phyloP scores from a whole-genome alignment of 2,888 invertebrate species.

The Alitta virens region DNA sequence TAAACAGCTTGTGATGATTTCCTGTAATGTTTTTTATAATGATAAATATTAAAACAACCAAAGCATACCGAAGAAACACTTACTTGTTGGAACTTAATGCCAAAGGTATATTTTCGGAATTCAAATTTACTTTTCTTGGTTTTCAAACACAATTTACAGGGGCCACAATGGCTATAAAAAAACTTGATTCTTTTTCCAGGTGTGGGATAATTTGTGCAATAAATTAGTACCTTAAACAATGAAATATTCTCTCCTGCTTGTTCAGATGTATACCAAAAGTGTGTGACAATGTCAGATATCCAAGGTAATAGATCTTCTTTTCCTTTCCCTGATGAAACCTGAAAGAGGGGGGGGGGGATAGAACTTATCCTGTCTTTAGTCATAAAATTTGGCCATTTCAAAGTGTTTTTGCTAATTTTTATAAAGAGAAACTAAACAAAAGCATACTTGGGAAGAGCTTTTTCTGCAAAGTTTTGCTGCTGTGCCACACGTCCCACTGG shows the following conservation, averaged over 20 bases:
- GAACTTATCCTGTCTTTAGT: no score
- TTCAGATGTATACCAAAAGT: not conserved
- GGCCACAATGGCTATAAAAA: no score
- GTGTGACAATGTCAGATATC: not conserved
- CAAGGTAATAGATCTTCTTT: not conserved
- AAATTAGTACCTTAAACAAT: not conserved
- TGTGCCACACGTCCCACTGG: conserved; percentile 1
- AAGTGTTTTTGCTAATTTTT: no score
- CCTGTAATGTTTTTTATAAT: no score
- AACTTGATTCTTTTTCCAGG: not conserved
- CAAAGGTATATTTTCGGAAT: no score
- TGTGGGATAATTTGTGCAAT: no score
- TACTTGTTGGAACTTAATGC: no score
- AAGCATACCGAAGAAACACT: not conserved
- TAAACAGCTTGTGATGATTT: not conserved
- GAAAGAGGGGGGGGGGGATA: no score
- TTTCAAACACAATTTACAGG: no score
- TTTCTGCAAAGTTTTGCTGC: not conserved
- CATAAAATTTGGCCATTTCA: no score
- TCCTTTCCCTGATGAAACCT: not conserved
- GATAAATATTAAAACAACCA: not conserved
- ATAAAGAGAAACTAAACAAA: no score
- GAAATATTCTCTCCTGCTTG: not conserved
- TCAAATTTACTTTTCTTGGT: no score
- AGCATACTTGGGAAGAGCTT: not conserved